Conservation (phyloP, 92 coral and sea anemone genomes). For the Paramuricea clavata region DNA sequence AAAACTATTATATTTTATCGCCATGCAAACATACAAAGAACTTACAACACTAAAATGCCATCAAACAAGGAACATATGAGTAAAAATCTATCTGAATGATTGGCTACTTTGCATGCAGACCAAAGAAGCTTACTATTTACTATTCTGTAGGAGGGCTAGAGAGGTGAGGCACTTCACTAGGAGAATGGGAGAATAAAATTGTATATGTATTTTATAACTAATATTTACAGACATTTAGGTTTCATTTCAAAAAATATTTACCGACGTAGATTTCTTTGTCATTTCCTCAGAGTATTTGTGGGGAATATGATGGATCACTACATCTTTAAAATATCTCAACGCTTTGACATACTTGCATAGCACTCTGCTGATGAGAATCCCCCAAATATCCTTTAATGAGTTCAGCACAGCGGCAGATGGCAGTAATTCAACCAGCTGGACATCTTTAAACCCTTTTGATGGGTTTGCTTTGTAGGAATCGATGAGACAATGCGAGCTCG, state of each 20-base stretch:
- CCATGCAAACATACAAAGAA: too few species aligned
- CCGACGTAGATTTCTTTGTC: slow-evolving; percentile 43
- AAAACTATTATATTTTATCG: too few species aligned
- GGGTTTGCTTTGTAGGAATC: not conserved
- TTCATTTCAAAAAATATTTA: not conserved
- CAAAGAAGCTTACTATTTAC: too few species aligned
- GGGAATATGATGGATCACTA: slow-evolving; percentile 11
- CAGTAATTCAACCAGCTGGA: slow-evolving; percentile 48
- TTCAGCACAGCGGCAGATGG: slow-evolving; percentile 21
- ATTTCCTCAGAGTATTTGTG: slow-evolving; percentile 46
- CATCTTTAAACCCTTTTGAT: slow-evolving; percentile 30
- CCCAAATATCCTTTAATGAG: not conserved
- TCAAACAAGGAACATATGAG: not conserved
- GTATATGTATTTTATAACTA: not conserved
- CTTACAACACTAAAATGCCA: slow-evolving; percentile 57
- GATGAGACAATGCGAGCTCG: not conserved
- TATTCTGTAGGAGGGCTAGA: too few species aligned
- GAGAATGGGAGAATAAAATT: too few species aligned
- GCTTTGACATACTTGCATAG: not conserved
- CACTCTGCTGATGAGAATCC: not conserved
- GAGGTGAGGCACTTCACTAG: too few species aligned
- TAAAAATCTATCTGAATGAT: too few species aligned
- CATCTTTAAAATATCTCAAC: not conserved
- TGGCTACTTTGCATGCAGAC: not conserved
- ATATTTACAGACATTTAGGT: not conserved